These are phyloP conservation scores for Thymelicus sylvestris DNA, from an alignment of 2,888 invertebrate genomes.

Conservation along the genomic window DNA sequence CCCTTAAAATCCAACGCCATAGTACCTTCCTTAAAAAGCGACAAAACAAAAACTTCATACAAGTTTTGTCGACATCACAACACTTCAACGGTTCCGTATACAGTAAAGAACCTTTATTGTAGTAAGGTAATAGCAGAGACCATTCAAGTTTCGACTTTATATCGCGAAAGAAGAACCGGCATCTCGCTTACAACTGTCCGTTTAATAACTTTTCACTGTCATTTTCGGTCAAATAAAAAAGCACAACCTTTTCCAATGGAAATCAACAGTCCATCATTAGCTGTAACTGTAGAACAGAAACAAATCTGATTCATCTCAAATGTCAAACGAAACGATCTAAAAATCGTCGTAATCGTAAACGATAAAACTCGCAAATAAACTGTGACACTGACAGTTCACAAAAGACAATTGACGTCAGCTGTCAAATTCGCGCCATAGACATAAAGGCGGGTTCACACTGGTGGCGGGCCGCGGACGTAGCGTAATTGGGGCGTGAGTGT, in stretches of 20 bases:
- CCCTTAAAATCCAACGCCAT: constrained; percentile 3
- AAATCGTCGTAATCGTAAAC: too few species aligned
- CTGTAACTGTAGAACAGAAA: neutral
- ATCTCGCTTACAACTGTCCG: neutral
- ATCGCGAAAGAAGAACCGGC: neutral
- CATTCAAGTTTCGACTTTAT: constrained; percentile 5
- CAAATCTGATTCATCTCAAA: neutral
- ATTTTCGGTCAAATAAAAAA: neutral
- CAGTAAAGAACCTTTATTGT: constrained; percentile 17
- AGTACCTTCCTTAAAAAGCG: constrained; percentile 15
- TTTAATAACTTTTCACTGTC: neutral
- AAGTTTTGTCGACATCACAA: constrained; percentile 30
- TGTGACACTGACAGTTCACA: constrained; percentile 1
- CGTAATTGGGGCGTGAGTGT: constrained; percentile 92
- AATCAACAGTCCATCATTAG: neutral
- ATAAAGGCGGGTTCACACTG: constrained; percentile 57
- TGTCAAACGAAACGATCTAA: neutral
- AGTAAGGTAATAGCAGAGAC: constrained; percentile 18
- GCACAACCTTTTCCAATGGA: constrained; percentile 2
- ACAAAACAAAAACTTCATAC: constrained; percentile 18
- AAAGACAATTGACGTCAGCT: neutral
- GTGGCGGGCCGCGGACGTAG: constrained; percentile 93
- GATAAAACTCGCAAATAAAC: too few species aligned
- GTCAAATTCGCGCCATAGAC: neutral
- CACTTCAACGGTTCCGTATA: constrained; percentile 8